phyloP scores from a whole-genome alignment of 2,888 invertebrate genomes.

The Aporophyla lueneburgensis region DNA sequence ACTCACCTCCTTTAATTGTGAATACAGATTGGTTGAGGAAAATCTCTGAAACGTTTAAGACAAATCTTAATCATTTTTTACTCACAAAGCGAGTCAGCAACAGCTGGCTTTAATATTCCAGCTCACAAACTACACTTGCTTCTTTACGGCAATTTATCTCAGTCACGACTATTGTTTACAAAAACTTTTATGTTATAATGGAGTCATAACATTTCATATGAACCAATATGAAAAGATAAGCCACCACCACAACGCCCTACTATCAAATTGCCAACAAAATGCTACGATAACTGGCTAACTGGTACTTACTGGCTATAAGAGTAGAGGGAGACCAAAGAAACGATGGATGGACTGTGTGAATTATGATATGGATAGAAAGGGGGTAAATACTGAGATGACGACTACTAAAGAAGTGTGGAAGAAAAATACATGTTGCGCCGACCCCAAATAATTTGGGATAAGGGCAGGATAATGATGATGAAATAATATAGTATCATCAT shows the following conservation, averaged over 20 bases:
- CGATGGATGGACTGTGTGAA: no score
- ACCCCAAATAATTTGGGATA: no score
- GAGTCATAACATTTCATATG: conserved; percentile 12
- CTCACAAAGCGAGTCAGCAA: not conserved
- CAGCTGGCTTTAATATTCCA: not conserved
- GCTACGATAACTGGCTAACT: not conserved
- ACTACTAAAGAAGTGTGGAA: no score
- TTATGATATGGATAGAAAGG: no score
- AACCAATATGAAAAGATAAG: conserved; percentile 1
- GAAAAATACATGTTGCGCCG: no score
- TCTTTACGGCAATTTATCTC: not conserved
- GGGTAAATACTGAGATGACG: no score
- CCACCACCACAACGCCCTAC: not conserved
- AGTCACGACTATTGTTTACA: not conserved
- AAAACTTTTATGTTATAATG: not conserved
- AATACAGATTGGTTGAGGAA: not conserved
- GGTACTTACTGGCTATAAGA: no score
- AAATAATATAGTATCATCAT: no score
- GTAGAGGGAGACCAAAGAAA: no score
- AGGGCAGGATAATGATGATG: no score
- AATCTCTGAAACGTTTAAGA: not conserved
- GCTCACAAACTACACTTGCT: not conserved
- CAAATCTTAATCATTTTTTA: not conserved
- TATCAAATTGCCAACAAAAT: not conserved
- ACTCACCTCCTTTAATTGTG: no score